These are phyloP conservation scores for Gortyna flavago DNA, from an alignment of 2,888 invertebrate species.

Conservation along the genomic window DNA sequence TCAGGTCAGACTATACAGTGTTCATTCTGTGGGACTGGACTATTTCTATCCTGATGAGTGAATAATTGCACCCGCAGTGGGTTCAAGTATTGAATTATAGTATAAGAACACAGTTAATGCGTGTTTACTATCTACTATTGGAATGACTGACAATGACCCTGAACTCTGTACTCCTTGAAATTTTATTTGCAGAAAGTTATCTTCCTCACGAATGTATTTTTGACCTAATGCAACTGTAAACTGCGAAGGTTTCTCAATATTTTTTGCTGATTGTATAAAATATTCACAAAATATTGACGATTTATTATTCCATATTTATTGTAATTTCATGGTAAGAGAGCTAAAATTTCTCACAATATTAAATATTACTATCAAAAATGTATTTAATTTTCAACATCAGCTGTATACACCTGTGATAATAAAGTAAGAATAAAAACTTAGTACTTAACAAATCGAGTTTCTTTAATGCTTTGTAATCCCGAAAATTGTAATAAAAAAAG, in stretches of 20 bases:
- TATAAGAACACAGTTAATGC: neutral
- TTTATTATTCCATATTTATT: constrained; percentile 27
- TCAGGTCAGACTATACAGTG: constrained; percentile 11
- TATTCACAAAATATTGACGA: neutral
- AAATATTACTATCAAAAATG: constrained; percentile 8
- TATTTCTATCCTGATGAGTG: constrained; percentile 14
- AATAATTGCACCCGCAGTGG: neutral
- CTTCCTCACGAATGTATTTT: constrained; percentile 19
- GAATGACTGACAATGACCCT: constrained; percentile 10
- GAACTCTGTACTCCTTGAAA: constrained; percentile 26
- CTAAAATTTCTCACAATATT: constrained; percentile 16
- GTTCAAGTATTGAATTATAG: neutral
- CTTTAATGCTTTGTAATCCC: constrained; percentile 65
- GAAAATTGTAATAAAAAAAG: constrained; percentile 45
- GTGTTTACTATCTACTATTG: constrained; percentile 24
- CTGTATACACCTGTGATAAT: constrained; percentile 70
- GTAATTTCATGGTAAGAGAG: constrained; percentile 31
- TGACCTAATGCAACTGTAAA: constrained; percentile 22
- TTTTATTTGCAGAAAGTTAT: constrained; percentile 45
- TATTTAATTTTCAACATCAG: constrained; percentile 33
- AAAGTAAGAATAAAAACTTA: constrained; percentile 56
- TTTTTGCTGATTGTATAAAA: constrained; percentile 27
- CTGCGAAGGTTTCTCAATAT: neutral
- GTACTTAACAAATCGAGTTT: constrained; percentile 60
- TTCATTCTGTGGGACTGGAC: constrained; percentile 21